These are phyloP conservation scores for Magallana angulata DNA, from an alignment of 1,140 invertebrate species.

Conservation along the genomic window DNA sequence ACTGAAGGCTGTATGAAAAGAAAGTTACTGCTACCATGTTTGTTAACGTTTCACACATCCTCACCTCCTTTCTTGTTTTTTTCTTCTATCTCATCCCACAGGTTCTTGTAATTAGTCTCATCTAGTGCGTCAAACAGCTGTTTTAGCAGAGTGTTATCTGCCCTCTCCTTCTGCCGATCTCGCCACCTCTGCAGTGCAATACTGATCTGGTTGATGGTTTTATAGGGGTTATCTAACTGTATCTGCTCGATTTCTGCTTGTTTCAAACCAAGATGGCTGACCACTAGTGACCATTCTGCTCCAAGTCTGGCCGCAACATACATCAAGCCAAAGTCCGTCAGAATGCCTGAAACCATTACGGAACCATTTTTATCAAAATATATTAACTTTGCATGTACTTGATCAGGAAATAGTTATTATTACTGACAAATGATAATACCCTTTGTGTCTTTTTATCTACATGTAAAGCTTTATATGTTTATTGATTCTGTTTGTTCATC, in stretches of 20 bases:
- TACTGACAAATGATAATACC: no score
- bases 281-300: slow-evolving; percentile 67
- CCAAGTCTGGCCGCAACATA: slow-evolving; percentile 69
- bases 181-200: slow-evolving; percentile 57
- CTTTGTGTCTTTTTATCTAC: no score
- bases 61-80: no score
- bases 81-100: slow-evolving; percentile 54
- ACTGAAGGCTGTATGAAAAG: no score
- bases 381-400: no score
- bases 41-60: no score
- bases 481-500: no score
- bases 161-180: slow-evolving; percentile 41
- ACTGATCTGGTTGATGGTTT: slow-evolving; percentile 57
- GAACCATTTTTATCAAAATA: background rate
- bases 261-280: slow-evolving; percentile 62
- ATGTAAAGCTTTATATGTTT: no score
- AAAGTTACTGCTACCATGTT: no score
- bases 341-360: slow-evolving; percentile 52
- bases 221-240: slow-evolving; percentile 65
- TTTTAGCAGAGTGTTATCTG: slow-evolving; percentile 45
- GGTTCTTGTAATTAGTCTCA: slow-evolving; percentile 40
- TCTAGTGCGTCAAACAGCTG: slow-evolving; percentile 51
- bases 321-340: slow-evolving; percentile 69
- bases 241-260: slow-evolving; percentile 72
- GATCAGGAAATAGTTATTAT: no score